phyloP scores from a whole-genome alignment of 2,888 invertebrate genomes.

The Allygus modestus region DNA sequence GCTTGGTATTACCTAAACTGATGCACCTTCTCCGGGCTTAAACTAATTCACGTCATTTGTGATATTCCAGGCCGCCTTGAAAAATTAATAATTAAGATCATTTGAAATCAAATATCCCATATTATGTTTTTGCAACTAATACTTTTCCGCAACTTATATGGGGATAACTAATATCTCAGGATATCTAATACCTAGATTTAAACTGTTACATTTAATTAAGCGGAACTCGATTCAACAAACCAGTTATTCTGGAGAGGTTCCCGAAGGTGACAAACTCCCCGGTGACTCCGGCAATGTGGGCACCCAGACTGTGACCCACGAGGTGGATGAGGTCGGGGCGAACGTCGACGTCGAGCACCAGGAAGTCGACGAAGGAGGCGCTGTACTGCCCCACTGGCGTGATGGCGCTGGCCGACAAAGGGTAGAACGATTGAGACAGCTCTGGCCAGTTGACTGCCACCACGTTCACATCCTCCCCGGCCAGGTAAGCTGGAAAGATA shows the following conservation, averaged over 20 bases:
- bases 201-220: too few relatives aligned
- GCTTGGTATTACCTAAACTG: too few relatives aligned
- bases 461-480: conserved; percentile 21
- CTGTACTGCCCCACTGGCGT: conserved; percentile 22
- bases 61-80: too few relatives aligned
- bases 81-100: too few relatives aligned
- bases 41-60: too few relatives aligned
- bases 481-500: conserved; percentile 13
- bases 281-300: conserved; percentile 62
- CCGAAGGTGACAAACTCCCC: conserved; percentile 43
- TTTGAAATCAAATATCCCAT: too few relatives aligned
- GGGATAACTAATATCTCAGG: too few relatives aligned
- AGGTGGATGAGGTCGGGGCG: conserved; percentile 59
- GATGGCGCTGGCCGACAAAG: conserved; percentile 11
- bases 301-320: conserved; percentile 66
- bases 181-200: too few relatives aligned
- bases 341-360: not conserved
- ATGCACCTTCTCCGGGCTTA: too few relatives aligned
- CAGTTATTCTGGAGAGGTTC: conserved; percentile 39
- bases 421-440: conserved; percentile 12
- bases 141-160: too few relatives aligned
- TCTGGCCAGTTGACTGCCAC: conserved; percentile 30
- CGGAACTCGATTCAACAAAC: too few relatives aligned
- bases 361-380: conserved; percentile 27
- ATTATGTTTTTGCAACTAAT: too few relatives aligned